Evolutionary conservation across 1,140 invertebrate genomes (phyloP), one percentile per base, ranked within the genome.

Genomic region (Orius insidiosus): DNA sequence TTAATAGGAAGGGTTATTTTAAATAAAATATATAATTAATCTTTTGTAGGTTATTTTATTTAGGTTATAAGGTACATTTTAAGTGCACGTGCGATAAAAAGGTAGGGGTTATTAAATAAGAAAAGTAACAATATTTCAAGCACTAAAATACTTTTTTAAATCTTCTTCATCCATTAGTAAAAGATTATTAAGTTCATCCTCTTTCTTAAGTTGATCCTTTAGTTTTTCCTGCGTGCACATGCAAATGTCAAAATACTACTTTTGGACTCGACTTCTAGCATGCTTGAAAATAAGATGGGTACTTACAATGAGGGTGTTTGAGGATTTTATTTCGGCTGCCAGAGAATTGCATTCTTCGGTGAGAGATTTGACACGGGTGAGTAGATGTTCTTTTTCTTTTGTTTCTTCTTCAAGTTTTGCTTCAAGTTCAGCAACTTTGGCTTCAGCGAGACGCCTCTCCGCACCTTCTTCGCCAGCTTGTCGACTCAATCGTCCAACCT

Each of bases 401-500:
- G 81, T 75, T 10, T 71, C 71, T 50, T 77, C 71, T 34, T 80
- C 63, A 46, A 81, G 64, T 56, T 69, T 70, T 40, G 78, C 72
- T 35, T 69, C 69, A 36, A 83, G 59, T 49, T 69, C 68, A 45
- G 72, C 71, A 36, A 75, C 75, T 54, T 82, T 75, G 30, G 74
- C 70, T 48, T 85, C 73, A 0, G 81, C 76, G 48, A 80, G 66
- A 50, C 83, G 65, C 43, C 80, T 69, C 56, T 85, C 81, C 1
- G 79, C 66, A 11, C 80, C 79, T 56, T 85, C 81, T 55, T 85
- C 81, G 1, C 79, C 80, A 1, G 80, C 80, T 56, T 85, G 81
- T 47, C 79, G 70, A 44, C 80, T 82, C 24, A 85, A 59, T 36
- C 81, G 70, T 44, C 77, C 78, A 39, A 80, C 76, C 72, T 75